Percentiles rank a stretch among this genome's conserved stretches.
Evolutionary conservation across 2,113 vertebrate genomes (phyloP).

Genomic region (Psettodes erumei): DNA sequence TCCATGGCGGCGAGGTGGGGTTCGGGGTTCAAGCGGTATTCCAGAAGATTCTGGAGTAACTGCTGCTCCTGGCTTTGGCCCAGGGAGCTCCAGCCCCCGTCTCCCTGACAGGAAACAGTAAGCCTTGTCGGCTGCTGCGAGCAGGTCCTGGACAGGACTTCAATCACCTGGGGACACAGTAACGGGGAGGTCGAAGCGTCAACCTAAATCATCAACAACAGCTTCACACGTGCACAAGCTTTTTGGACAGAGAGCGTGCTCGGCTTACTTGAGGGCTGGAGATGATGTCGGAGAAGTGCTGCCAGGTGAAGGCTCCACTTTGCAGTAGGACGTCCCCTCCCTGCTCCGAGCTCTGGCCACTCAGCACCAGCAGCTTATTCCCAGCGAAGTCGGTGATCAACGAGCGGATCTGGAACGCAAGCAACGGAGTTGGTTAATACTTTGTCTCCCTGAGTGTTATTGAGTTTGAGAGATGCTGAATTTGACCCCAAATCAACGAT

Average conservation of each 20-base stretch:
- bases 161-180: conserved; percentile 84
- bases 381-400: conserved; percentile 88
- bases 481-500: not conserved
- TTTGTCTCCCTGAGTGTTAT: too few relatives aligned
- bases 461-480: conserved; percentile 6
- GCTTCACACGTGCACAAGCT: not conserved
- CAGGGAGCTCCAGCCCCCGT: conserved; percentile 93
- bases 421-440: too few relatives aligned
- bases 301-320: conserved; percentile 89
- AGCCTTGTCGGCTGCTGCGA: conserved; percentile 85
- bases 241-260: not conserved
- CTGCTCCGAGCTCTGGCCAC: conserved; percentile 92
- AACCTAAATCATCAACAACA: not conserved
- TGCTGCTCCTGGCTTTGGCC: conserved; percentile 85
- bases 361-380: conserved; percentile 91
- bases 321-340: conserved; percentile 90
- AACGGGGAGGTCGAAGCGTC: conserved; percentile 11
- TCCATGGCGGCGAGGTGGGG: conserved; percentile 92
- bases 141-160: conserved; percentile 85
- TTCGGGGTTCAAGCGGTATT: conserved; percentile 90
- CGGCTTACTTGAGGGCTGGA: conserved; percentile 87
- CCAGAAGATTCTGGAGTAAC: conserved; percentile 84
- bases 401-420: conserved; percentile 84
- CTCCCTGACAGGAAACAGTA: conserved; percentile 91
- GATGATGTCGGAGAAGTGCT: conserved; percentile 88